These are phyloP conservation scores for Ameiurus melas DNA, from an alignment of 2,113 vertebrate genomes.

Conservation along the genomic window DNA sequence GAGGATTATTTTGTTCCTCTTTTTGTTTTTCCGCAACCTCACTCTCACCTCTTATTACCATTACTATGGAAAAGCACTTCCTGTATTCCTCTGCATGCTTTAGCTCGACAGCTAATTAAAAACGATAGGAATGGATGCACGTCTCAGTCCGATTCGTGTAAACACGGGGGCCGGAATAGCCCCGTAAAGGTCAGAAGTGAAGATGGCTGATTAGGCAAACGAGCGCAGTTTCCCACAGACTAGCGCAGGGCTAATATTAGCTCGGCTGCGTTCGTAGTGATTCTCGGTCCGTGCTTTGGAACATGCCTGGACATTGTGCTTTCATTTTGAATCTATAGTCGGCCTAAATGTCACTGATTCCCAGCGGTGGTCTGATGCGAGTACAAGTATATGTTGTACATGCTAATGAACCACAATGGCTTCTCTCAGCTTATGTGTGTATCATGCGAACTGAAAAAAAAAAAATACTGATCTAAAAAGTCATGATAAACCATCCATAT, in stretches of 20 bases:
- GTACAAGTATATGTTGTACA: neutral
- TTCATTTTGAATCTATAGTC: neutral
- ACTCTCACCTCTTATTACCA: neutral
- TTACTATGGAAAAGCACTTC: neutral
- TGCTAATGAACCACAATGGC: neutral
- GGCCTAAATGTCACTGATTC: constrained; percentile 7
- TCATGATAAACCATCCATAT: neutral
- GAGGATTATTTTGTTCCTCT: neutral
- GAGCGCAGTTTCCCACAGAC: neutral
- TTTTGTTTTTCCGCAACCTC: neutral
- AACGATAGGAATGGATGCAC: neutral
- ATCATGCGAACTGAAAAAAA: neutral
- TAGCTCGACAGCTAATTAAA: constrained; percentile 32
- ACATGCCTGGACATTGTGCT: neutral
- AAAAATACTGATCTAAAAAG: neutral
- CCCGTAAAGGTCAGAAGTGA: constrained; percentile 25
- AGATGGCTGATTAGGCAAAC: constrained; percentile 14
- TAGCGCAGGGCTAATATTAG: constrained; percentile 20
- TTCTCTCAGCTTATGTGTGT: neutral
- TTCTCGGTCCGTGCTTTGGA: neutral
- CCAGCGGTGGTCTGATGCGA: neutral
- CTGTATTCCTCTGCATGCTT: neutral
- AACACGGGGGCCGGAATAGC: neutral
- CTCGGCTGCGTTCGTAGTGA: neutral
- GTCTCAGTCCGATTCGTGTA: neutral